Percentiles rank a stretch among this genome's conserved stretches.
These are phyloP conservation scores for Chiridota heheva DNA, from an alignment of 35 echinoderm and acorn worm genomes.

Conservation along the genomic window DNA sequence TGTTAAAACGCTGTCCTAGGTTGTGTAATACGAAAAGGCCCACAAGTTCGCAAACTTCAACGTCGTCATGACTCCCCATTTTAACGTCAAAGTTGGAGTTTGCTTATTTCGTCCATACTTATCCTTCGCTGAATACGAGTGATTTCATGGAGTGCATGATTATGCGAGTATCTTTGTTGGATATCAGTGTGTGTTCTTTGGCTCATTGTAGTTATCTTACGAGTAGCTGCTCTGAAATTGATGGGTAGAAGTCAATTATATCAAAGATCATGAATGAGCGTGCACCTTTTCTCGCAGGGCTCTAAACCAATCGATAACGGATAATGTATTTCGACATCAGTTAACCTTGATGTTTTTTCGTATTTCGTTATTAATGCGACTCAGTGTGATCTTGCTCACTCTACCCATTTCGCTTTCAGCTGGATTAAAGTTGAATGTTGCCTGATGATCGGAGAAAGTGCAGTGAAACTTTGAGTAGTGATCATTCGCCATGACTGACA, in stretches of 20 bases:
- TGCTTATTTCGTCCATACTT: constrained; percentile 23
- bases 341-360: constrained; percentile 15
- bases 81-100: constrained; percentile 13
- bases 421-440: no score
- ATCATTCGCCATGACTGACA: no score
- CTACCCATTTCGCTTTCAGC: constrained; percentile 46
- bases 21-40: constrained; percentile 12
- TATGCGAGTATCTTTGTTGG: not conserved
- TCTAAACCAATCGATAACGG: constrained; percentile 40
- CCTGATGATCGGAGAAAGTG: no score
- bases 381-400: constrained; percentile 40
- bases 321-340: constrained; percentile 27
- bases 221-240: constrained; percentile 39
- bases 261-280: constrained; percentile 41
- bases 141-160: constrained; percentile 45
- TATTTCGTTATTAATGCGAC: constrained; percentile 39
- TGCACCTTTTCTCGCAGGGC: not conserved
- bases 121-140: constrained; percentile 9
- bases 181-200: not conserved
- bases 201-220: constrained; percentile 18
- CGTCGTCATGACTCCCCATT: constrained; percentile 26
- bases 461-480: no score
- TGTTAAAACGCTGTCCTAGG: not conserved
- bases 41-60: constrained; percentile 34
- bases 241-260: constrained; percentile 48